Evolutionary conservation across 2,888 invertebrate species (phyloP).

Genomic region (Chymomyza fuscimana): DNA sequence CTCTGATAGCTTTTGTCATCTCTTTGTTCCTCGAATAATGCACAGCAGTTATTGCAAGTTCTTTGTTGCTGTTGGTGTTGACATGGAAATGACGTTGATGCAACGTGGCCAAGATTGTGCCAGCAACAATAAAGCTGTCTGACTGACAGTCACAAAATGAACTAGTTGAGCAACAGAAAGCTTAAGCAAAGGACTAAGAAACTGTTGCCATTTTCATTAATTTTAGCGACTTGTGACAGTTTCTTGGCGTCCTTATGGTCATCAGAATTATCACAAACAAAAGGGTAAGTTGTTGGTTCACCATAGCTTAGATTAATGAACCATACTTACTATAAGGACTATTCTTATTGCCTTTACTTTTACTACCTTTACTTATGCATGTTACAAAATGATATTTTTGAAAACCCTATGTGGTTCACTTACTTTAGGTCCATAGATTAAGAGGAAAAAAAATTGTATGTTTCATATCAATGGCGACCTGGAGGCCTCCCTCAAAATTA

Average conservation of each 20-base stretch:
- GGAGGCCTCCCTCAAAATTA: too few species aligned
- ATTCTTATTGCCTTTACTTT: too few species aligned
- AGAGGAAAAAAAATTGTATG: too few species aligned
- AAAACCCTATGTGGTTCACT: too few species aligned
- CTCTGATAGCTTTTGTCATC: background rate
- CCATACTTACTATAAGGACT: too few species aligned
- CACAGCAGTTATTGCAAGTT: background rate
- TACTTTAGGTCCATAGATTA: too few species aligned
- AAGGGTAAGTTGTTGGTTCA: too few species aligned
- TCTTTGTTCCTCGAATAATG: conserved; percentile 1
- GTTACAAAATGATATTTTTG: too few species aligned
- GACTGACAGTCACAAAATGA: conserved; percentile 26
- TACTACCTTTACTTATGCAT: too few species aligned
- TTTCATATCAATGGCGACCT: too few species aligned
- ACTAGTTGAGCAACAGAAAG: conserved; percentile 5
- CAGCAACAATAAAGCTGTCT: conserved; percentile 5
- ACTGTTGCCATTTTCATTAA: conserved; percentile 39
- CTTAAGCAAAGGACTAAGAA: background rate
- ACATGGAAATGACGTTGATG: background rate
- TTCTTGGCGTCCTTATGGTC: background rate
- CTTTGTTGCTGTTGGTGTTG: background rate
- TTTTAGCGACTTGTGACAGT: conserved; percentile 23
- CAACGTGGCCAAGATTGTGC: conserved; percentile 13
- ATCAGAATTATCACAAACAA: too few species aligned
- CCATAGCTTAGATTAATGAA: too few species aligned